Evolutionary conservation across 2,797 vertebrate species (phyloP).

Genomic region (Gymnopithys bicolor): DNA sequence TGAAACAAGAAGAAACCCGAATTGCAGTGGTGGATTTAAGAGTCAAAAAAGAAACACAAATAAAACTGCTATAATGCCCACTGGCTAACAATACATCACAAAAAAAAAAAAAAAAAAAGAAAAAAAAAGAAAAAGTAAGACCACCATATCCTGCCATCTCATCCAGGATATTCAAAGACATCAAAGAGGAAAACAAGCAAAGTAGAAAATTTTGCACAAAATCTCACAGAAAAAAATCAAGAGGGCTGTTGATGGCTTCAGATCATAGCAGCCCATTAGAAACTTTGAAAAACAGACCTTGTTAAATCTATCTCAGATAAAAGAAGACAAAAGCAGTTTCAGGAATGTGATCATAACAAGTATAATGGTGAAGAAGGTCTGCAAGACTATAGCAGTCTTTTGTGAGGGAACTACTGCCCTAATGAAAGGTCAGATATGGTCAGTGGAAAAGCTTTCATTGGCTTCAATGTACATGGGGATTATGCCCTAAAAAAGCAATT

Average conservation of each 20-base stretch:
- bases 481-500: neutral
- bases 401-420: neutral
- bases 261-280: conserved; percentile 35
- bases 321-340: conserved; percentile 48
- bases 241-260: conserved; percentile 11
- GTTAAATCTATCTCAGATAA: conserved; percentile 5
- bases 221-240: conserved; percentile 5
- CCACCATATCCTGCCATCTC: neutral
- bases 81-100: neutral
- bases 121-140: neutral
- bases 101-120: neutral
- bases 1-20: neutral
- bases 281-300: conserved; percentile 36
- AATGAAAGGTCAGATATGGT: conserved; percentile 28
- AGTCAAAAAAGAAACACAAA: neutral
- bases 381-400: neutral
- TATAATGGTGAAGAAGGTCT: conserved; percentile 36
- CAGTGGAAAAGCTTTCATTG: conserved; percentile 6
- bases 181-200: conserved; percentile 25
- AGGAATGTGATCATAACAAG: conserved; percentile 17
- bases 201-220: conserved; percentile 11
- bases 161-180: conserved; percentile 23
- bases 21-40: neutral
- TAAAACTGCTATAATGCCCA: neutral
- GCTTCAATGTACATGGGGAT: neutral